Conservation (phyloP, 1,140 invertebrate species). For the Akabosia matsudoensis region DNA sequence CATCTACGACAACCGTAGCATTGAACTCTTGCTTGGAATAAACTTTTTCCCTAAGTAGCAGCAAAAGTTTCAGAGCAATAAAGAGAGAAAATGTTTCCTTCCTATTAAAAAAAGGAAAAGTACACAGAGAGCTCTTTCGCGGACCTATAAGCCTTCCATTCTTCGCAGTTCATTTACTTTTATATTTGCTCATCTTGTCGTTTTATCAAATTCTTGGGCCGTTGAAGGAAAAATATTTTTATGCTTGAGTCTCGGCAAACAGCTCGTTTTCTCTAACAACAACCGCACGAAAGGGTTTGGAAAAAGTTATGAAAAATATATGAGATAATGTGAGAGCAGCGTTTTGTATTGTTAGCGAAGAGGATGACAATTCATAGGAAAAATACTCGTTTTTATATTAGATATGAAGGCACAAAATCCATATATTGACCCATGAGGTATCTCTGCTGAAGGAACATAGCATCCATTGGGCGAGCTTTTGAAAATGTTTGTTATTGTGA, state of each 20-base stretch:
- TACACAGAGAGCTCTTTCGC: not conserved
- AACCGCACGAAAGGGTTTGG: too few species aligned
- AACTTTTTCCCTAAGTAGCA: not conserved
- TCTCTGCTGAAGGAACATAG: too few species aligned
- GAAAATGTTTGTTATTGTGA: not conserved
- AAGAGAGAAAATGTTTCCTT: not conserved
- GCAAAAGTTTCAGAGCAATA: not conserved
- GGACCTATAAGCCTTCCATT: conserved; percentile 1
- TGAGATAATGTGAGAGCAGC: conserved; percentile 3
- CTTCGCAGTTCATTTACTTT: not conserved
- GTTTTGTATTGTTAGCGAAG: not conserved
- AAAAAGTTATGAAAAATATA: conserved; percentile 4
- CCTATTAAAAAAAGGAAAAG: not conserved
- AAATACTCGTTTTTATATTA: not conserved
- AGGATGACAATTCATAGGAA: not conserved
- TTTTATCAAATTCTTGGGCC: not conserved
- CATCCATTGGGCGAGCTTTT: not conserved
- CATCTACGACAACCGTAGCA: not conserved
- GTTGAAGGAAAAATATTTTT: not conserved
- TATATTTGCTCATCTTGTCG: not conserved
- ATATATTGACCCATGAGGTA: conserved; percentile 23
- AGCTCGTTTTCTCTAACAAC: too few species aligned
- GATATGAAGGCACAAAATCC: not conserved
- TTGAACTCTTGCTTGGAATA: too few species aligned
- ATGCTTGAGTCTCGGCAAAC: not conserved